Percentiles rank a stretch among this genome's conserved stretches.
Evolutionary conservation across 2,113 vertebrate species (phyloP).

Genomic region (Neoarius graeffei): DNA sequence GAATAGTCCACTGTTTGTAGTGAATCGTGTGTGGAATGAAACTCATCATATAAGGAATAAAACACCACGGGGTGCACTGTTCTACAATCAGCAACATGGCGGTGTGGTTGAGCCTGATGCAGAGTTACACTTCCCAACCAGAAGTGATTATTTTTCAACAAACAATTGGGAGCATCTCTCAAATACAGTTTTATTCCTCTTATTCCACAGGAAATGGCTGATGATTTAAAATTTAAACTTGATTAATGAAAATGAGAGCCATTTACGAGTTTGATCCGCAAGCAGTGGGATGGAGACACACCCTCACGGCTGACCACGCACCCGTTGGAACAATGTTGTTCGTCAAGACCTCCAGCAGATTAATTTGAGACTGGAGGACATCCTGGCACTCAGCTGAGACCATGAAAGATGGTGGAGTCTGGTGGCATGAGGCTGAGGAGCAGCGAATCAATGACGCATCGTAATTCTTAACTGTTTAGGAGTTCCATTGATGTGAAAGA

Average conservation of each 20-base stretch:
- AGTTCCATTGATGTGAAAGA: not conserved
- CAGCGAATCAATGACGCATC: not conserved
- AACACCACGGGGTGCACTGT: not conserved
- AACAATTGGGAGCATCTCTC: not conserved
- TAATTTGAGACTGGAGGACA: too few relatives aligned
- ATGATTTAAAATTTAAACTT: not conserved
- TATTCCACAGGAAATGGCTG: not conserved
- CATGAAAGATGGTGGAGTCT: too few relatives aligned
- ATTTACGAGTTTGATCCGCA: too few relatives aligned
- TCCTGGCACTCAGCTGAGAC: too few relatives aligned
- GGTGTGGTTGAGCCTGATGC: not conserved
- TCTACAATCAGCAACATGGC: not conserved
- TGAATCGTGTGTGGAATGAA: not conserved
- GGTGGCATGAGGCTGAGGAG: too few relatives aligned
- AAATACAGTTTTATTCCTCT: not conserved
- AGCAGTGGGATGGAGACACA: too few relatives aligned
- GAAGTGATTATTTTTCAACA: not conserved
- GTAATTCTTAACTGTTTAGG: not conserved
- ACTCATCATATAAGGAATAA: not conserved
- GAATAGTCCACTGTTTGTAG: not conserved
- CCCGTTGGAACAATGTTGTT: too few relatives aligned
- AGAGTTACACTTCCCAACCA: not conserved
- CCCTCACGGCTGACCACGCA: too few relatives aligned
- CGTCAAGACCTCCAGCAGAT: too few relatives aligned
- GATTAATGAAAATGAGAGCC: not conserved